phyloP scores from a whole-genome alignment of 2,113 vertebrate species.

The Anhinga anhinga region DNA sequence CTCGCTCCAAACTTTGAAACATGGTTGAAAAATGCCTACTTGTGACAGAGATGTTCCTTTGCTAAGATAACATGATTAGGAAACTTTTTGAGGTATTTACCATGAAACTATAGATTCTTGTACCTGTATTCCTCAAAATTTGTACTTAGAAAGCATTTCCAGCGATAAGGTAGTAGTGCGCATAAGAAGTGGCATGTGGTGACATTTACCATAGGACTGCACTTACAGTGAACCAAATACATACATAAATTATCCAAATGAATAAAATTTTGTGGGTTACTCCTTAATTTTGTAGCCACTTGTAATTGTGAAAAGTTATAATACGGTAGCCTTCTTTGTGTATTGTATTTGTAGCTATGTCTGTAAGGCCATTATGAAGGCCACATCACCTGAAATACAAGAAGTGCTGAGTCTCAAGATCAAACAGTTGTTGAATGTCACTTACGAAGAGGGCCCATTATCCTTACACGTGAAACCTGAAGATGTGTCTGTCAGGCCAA shows the following conservation, averaged over 20 bases:
- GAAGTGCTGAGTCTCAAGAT: constrained; percentile 22
- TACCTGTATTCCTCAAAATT: not conserved
- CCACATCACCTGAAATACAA: constrained; percentile 7
- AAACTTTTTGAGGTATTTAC: not conserved
- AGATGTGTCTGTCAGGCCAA: constrained; percentile 4
- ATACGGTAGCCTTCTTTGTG: not conserved
- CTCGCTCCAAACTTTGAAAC: not conserved
- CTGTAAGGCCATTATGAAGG: constrained; percentile 64
- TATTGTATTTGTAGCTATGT: constrained; percentile 37
- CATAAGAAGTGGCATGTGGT: not conserved
- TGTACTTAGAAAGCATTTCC: not conserved
- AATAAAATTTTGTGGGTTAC: not conserved
- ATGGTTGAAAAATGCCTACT: not conserved
- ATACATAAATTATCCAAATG: not conserved
- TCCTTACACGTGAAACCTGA: constrained; percentile 27
- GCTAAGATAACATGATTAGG: not conserved
- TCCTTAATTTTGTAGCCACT: not conserved
- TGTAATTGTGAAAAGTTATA: not conserved
- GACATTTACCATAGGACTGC: not conserved
- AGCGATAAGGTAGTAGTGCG: not conserved
- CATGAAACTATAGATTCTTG: not conserved
- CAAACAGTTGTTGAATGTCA: not conserved
- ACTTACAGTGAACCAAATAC: not conserved
- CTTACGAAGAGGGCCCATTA: constrained; percentile 1
- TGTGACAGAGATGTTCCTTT: not conserved